Base-by-base conservation (phyloP, 2,888 invertebrate genomes). In the Plagodis dolabraria region DNA sequence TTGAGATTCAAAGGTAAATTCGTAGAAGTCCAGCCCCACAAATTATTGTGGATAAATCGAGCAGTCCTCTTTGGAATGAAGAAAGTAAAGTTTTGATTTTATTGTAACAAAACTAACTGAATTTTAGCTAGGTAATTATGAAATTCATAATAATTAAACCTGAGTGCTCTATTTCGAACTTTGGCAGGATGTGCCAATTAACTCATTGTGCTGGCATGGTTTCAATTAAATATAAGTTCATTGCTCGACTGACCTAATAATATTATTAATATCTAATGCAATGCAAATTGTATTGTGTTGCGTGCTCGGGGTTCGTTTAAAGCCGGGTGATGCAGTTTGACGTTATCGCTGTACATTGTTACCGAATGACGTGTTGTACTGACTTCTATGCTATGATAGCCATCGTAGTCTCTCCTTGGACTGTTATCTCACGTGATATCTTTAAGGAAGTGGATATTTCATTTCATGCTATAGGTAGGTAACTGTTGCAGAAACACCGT, bases 111-210 rank as follows among this genome's bases (percentile, higher is more conserved):
- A 22, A n/a, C n/a, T 22, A 4, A 22, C 22, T 22, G 4, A 22
- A 22, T 22, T n/a, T 2, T 22, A 22, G 22, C 22, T 22, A 22
- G 22, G 22, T 22, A 22, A 22, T 2, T 36, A 11, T 7, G 5
- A 47, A 44, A 44, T 48, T 12, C 7, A 33, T 33, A 22, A 33
- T 33, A 22, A 49, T 40, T 47, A 56, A n/a, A 50, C 42, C 5
- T 9, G 34, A 12, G 6, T 51, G 47, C 9, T 58, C 62, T 65
- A 64, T 64, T 64, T 64, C 48, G 52, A 55, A 61, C 47, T 63
- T 55, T 53, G 59, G 45, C 70, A 64, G 71, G 71, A 71, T 67
- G 67, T 64, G 49, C 53, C 62, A 68, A 68, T 71, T 69, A 63
- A 55, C 55, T 46, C 47, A 49, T 57, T 60, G 38, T 43, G 12